Percentiles rank a stretch among this genome's conserved stretches.
Conservation (phyloP, 2,888 invertebrate species). For the Bibio marci region DNA sequence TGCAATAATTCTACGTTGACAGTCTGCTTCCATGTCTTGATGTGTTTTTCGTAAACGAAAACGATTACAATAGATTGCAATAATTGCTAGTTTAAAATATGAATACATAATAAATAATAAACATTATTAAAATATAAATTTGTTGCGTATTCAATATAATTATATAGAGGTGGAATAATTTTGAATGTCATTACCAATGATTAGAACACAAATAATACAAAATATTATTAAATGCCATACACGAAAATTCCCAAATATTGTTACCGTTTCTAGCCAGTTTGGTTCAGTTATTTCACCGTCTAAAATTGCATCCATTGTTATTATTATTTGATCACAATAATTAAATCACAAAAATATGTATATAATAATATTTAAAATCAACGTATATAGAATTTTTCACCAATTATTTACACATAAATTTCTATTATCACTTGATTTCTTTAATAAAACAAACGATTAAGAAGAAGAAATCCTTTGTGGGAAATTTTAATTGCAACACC, state of each 20-base stretch:
- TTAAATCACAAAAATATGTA: no score
- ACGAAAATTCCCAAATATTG: constrained; percentile 42
- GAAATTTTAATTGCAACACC: no score
- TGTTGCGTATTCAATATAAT: constrained; percentile 1
- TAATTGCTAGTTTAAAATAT: constrained; percentile 43
- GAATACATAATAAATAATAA: constrained; percentile 5
- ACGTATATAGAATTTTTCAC: no score
- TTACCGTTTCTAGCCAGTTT: constrained; percentile 55
- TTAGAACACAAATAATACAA: constrained; percentile 41
- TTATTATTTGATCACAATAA: no score
- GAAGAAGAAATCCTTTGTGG: no score
- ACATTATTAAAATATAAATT: constrained; percentile 4
- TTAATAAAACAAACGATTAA: no score
- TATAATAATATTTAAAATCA: no score
- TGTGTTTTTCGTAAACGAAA: constrained; percentile 86
- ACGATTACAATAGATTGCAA: constrained; percentile 78
- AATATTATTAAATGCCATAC: constrained; percentile 71
- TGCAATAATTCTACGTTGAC: constrained; percentile 65
- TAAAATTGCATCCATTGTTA: background rate
- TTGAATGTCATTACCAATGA: constrained; percentile 40
- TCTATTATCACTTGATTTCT: no score
- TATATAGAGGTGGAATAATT: no score
- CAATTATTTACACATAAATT: no score
- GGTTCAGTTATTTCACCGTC: constrained; percentile 26
- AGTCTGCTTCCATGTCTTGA: constrained; percentile 89